phyloP scores from a whole-genome alignment of 2,888 invertebrate species.

The Acronicta aceris region DNA sequence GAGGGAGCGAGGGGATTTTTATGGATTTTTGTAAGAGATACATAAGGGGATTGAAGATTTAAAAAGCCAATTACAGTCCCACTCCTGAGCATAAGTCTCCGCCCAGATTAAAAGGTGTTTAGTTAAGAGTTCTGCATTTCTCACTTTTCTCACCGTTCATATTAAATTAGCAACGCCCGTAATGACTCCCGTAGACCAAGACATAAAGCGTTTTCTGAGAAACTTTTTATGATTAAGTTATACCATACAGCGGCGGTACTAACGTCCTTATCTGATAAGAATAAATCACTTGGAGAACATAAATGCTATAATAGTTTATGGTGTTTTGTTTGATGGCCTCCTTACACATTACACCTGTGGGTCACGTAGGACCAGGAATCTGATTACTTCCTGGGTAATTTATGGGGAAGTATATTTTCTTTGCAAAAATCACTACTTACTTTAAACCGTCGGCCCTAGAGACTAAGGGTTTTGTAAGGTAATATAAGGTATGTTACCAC shows the following conservation, averaged over 20 bases:
- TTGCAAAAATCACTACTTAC: background rate
- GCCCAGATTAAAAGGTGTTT: too few species aligned
- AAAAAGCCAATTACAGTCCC: too few species aligned
- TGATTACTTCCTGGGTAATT: background rate
- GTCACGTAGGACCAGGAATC: constrained; percentile 17
- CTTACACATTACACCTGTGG: constrained; percentile 21
- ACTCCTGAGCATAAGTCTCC: too few species aligned
- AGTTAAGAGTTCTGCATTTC: too few species aligned
- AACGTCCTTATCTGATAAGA: constrained; percentile 22
- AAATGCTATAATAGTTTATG: constrained; percentile 41
- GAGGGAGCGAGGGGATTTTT: background rate
- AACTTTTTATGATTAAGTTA: background rate
- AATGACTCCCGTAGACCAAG: too few species aligned
- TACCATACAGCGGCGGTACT: background rate
- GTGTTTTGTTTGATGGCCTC: constrained; percentile 31
- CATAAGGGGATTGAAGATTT: too few species aligned
- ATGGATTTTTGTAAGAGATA: too few species aligned
- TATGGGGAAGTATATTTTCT: background rate
- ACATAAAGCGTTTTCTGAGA: background rate
- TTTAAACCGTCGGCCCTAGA: background rate
- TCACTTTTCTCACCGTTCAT: background rate
- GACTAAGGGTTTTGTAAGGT: too few species aligned
- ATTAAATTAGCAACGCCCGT: too few species aligned
- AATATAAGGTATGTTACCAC: too few species aligned
- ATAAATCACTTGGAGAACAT: constrained; percentile 32